Conservation (phyloP, 2,888 invertebrate genomes). For the Epsilonema sp. region DNA sequence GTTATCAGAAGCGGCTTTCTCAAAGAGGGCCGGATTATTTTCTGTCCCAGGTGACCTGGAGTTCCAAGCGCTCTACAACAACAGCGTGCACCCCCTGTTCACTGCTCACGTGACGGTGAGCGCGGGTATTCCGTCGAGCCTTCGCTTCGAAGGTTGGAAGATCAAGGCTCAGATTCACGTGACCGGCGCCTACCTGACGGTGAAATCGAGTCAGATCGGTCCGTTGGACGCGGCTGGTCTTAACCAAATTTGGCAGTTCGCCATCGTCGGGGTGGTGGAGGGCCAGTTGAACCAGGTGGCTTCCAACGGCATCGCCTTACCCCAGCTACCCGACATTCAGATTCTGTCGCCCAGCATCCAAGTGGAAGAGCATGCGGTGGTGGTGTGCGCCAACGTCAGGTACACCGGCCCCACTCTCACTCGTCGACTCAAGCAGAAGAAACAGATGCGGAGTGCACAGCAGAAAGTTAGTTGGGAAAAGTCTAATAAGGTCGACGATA, state of each 20-base stretch:
- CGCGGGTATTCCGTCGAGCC: background rate
- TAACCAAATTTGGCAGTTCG: background rate
- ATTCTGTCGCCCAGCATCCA: background rate
- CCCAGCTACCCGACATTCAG: background rate
- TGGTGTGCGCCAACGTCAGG: background rate
- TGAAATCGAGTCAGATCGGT: background rate
- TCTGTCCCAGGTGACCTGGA: too few species aligned
- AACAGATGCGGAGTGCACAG: too few species aligned
- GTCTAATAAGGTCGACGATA: too few species aligned
- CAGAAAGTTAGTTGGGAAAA: too few species aligned
- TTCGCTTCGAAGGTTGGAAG: background rate
- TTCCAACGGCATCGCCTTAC: background rate
- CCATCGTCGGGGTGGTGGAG: background rate
- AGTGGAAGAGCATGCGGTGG: background rate
- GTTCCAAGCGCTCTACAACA: too few species aligned
- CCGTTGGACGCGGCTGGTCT: background rate
- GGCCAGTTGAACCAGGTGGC: background rate
- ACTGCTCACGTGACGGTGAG: background rate
- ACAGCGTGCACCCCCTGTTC: background rate
- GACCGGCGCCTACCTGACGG: background rate
- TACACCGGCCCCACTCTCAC: background rate
- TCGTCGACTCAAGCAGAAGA: too few species aligned
- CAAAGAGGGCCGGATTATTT: too few species aligned
- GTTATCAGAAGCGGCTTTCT: too few species aligned
- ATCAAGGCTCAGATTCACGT: background rate